Base-by-base conservation (phyloP, 2,888 invertebrate species). In the Nycteola revayana region DNA sequence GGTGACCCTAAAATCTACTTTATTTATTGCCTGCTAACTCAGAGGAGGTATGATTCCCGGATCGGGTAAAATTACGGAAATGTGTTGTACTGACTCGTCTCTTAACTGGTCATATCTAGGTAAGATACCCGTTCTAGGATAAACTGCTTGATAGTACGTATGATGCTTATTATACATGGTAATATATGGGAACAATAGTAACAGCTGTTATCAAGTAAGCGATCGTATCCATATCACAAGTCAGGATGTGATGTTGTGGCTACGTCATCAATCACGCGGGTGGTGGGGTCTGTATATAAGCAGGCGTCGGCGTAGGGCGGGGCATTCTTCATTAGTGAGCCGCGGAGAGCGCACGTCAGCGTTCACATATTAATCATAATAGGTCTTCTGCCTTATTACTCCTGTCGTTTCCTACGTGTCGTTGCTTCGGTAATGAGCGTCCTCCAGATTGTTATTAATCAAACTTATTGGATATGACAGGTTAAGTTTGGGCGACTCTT, bases 181-280 rank as follows among this genome's bases (percentile, higher is more conserved):
- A n/a, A n/a, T n/a, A n/a, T n/a, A n/a, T n/a, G n/a, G n/a, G n/a
- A n/a, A n/a, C 21, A 21, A n/a, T 7, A 5, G 21, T 21, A 56
- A 37, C 60, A 56, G 45, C 45, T 57, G 57, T 56, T 57, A 57
- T 56, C 56, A 60, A 57, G 65, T 80, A 71, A 78, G 72, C 70
- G 66, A 67, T 66, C 61, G 71, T 72, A 80, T 77, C 77, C 72
- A 67, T 69, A 69, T 79, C 77, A 74, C 56, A n/a, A n/a, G n/a
- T n/a, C n/a, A 52, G 57, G 52, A 61, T 51, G 71, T 75, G 77
- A 76, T 75, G 66, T 66, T 52, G 63, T 50, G 61, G 61, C 67
- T 56, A 61, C 75, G 75, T 82, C 81, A 84, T 84, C 84, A 84
- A 82, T 85, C 85, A 84, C 69, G 47, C 22, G 45, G 41, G 54